phyloP scores from a whole-genome alignment of 2,113 vertebrate genomes.

The Ardeotis arabs region DNA sequence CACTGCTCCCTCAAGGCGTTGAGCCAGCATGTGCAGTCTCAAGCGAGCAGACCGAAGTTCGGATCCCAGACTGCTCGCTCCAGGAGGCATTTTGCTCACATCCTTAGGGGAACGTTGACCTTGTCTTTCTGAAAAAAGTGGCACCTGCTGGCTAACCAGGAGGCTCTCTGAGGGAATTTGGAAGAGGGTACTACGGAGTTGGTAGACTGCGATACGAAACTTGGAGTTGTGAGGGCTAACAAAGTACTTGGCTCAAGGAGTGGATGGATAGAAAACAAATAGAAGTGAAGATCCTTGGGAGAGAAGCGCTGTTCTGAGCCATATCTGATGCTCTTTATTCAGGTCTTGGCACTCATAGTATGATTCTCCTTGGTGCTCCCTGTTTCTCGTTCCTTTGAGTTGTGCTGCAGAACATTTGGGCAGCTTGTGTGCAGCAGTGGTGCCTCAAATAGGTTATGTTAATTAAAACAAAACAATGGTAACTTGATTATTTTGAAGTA shows the following conservation, averaged over 20 bases:
- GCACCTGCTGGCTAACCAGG: conserved; percentile 4
- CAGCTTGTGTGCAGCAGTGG: neutral
- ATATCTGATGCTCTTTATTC: neutral
- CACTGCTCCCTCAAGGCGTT: conserved; percentile 3
- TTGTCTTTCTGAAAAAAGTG: conserved; percentile 29
- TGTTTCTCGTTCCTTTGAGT: neutral
- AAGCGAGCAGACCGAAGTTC: neutral
- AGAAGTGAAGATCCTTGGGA: neutral
- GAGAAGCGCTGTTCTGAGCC: neutral
- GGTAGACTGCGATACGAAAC: neutral
- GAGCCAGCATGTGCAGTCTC: conserved; percentile 20
- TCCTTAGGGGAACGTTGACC: conserved; percentile 45
- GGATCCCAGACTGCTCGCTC: neutral
- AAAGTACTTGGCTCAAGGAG: neutral
- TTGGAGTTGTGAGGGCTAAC: neutral
- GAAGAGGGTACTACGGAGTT: neutral
- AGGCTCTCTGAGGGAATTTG: neutral
- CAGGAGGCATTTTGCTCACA: conserved; percentile 4
- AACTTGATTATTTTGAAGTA: neutral
- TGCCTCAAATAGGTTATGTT: neutral
- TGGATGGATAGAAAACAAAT: neutral
- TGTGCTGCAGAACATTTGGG: neutral
- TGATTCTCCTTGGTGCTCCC: neutral
- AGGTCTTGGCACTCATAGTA: neutral
- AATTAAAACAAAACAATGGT: neutral